These are phyloP conservation scores for Drosophila jambulina DNA, from an alignment of 1,140 invertebrate genomes.

Conservation along the genomic window DNA sequence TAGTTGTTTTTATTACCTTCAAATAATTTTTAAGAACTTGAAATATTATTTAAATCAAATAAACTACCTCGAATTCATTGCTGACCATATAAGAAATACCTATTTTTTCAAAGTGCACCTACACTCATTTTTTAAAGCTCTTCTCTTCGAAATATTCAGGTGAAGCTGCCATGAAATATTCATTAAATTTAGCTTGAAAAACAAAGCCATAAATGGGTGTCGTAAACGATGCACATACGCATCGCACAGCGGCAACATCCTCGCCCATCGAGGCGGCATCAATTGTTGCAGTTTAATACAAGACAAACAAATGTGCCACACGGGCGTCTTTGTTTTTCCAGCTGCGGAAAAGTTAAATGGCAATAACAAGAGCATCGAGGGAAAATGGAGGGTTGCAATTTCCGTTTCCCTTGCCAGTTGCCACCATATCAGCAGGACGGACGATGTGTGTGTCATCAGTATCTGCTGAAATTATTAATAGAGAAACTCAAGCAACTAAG, in stretches of 20 bases:
- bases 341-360: constrained; percentile 47
- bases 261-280: constrained; percentile 48
- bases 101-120: not conserved
- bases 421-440: constrained; percentile 8
- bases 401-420: constrained; percentile 29
- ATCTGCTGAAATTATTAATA: constrained; percentile 6
- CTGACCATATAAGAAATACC: not conserved
- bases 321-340: constrained; percentile 65
- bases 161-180: constrained; percentile 50
- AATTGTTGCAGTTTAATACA: constrained; percentile 75
- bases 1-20: not conserved
- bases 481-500: not conserved
- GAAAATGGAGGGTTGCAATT: constrained; percentile 17
- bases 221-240: constrained; percentile 16
- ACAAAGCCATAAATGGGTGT: constrained; percentile 72
- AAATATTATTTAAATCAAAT: not conserved
- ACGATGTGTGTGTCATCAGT: not conserved
- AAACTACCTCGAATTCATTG: not conserved
- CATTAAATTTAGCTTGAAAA: constrained; percentile 67
- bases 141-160: not conserved
- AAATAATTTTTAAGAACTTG: not conserved
- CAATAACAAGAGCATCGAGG: constrained; percentile 9
- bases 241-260: not conserved
- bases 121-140: constrained; percentile 13
- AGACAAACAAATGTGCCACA: constrained; percentile 59